Conservation (phyloP, 2,797 vertebrate species). For the Channallabes apus region DNA sequence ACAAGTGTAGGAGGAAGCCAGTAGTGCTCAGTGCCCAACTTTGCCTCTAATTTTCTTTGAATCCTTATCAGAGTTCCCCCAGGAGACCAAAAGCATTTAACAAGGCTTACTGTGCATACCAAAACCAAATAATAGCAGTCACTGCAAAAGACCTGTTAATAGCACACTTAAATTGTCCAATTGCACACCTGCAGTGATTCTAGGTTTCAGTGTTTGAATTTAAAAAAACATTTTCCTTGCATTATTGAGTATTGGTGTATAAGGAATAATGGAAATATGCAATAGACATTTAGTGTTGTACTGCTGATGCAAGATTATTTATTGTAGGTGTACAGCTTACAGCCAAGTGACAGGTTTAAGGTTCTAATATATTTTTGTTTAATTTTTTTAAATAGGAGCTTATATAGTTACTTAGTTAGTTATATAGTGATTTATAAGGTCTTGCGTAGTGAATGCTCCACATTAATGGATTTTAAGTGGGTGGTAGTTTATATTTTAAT, state of each 20-base stretch:
- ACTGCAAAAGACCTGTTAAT: slow-evolving; percentile 34
- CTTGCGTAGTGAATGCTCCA: neutral
- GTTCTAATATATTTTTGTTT: neutral
- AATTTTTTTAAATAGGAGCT: neutral
- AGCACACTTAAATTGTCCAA: slow-evolving; percentile 1
- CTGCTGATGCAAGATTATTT: neutral
- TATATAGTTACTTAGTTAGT: neutral
- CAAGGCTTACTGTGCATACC: slow-evolving; percentile 28
- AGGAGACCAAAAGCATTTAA: slow-evolving; percentile 47
- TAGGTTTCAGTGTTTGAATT: neutral
- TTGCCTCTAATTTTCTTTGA: slow-evolving; percentile 56
- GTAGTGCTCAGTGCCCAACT: slow-evolving; percentile 44
- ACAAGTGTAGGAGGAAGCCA: slow-evolving; percentile 48
- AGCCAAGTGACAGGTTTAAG: neutral
- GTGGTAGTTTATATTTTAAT: neutral
- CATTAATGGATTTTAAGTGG: neutral
- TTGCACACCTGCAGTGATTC: neutral
- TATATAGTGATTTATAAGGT: neutral
- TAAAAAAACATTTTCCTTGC: neutral
- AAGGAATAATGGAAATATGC: neutral
- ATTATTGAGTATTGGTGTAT: neutral
- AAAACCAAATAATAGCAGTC: slow-evolving; percentile 3
- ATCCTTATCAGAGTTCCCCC: slow-evolving; percentile 57
- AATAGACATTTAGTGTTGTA: neutral
- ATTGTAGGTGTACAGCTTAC: neutral